A percentile compares a stretch with the other conserved stretches of the same genome.
Evolutionary conservation across 2,888 invertebrate genomes (phyloP).

Genomic region (Volucella inflata): DNA sequence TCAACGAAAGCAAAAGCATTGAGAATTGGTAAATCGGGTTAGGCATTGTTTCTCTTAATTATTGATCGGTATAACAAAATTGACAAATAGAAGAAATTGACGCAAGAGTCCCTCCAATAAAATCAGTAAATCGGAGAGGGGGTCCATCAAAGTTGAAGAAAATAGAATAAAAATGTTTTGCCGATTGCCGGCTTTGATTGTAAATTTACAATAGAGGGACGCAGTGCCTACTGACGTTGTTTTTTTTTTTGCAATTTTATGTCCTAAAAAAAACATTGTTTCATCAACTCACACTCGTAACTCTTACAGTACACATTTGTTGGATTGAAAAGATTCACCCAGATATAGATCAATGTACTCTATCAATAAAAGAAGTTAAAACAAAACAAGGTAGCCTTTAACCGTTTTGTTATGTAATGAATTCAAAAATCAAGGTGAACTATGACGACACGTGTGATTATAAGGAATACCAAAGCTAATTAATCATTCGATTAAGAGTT

Average conservation of each 20-base stretch:
- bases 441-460: conserved; percentile 22
- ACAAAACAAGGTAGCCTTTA: neutral
- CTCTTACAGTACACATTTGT: no score
- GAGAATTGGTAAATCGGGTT: neutral
- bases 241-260: no score
- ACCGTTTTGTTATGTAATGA: conserved; percentile 9
- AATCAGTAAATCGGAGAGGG: neutral
- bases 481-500: neutral
- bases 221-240: no score
- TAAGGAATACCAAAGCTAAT: conserved; percentile 9
- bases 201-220: no score
- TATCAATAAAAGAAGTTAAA: no score
- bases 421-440: conserved; percentile 41
- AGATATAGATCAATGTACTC: no score
- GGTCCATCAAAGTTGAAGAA: neutral
- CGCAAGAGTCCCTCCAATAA: neutral
- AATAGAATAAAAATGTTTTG: no score
- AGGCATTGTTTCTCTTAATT: conserved; percentile 1
- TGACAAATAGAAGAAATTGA: neutral
- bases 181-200: no score
- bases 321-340: no score
- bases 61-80: neutral
- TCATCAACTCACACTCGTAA: no score
- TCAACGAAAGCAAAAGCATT: conserved; percentile 9
- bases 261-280: no score